Evolutionary conservation across 2,797 vertebrate species (phyloP), one percentile per base, ranked within the genome.

Genomic region (Muscicapa comitata): DNA sequence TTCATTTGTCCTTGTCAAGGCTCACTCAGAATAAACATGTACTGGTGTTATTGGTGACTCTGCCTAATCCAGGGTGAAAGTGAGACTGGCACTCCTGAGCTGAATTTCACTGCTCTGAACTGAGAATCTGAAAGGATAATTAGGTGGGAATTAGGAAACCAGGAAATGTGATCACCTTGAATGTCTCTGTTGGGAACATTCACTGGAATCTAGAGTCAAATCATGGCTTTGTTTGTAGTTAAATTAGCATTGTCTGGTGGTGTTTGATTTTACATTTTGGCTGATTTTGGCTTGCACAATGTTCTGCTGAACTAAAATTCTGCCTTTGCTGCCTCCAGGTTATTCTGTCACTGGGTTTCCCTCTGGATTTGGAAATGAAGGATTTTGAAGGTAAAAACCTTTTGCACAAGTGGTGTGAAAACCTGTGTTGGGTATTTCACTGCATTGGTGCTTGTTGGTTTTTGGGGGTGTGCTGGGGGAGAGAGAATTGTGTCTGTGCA

Each of bases 321-420:
- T 43, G 31, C 24, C 72, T 93, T 31, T 55, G 3, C 62, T 77
- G 35, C 50, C 87, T 68, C 40, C 57, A 97, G 97, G 95, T 97
- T 24, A 75, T 97, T 48, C 67, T 97, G 72, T 95, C 97, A 3
- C 58, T 88, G 18, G 89, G 67, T 11, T 94, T 92, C 47, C 82
- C 94, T 48, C 91, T 97, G 21, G 94, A 97, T 73, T 33, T 97
- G 79, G 96, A 97, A 92, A 89, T 88, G 74, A 95, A 96, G 74
- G 95, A 97, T 88, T 97, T 97, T 93, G 96, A 97, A 97, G 97
- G 97, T 97, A 94, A 93, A 87, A 57, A 4, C 11, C 17, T 40
- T 79, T 76, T n/a, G 20, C 17, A 26, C 9, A 40, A 11, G 20
- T 17, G 23, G 6, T 37, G 25, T 31, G n/a, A 20, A 37, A 35